phyloP scores from a whole-genome alignment of 2,888 invertebrate genomes.

The Spilosoma lubricipeda region DNA sequence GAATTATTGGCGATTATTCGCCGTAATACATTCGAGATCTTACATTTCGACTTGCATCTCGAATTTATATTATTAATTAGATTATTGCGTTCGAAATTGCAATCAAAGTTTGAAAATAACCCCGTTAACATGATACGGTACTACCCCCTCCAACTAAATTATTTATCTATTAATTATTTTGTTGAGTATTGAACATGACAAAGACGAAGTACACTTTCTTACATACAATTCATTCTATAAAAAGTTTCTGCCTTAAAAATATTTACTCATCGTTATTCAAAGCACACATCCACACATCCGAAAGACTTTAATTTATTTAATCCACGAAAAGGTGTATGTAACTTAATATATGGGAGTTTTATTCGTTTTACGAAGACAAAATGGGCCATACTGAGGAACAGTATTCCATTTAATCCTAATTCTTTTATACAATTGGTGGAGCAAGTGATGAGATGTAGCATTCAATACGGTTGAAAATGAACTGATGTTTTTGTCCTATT shows the following conservation, averaged over 20 bases:
- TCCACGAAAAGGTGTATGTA: not conserved
- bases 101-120: no score
- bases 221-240: not conserved
- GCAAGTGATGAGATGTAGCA: not conserved
- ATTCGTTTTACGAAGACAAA: slow-evolving; percentile 8
- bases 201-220: no score
- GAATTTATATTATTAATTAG: not conserved
- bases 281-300: not conserved
- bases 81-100: not conserved
- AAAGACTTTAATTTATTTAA: not conserved
- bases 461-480: not conserved
- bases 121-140: no score
- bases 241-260: not conserved
- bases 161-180: no score
- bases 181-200: no score
- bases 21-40: not conserved
- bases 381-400: not conserved
- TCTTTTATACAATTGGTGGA: slow-evolving; percentile 8
- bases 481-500: no score
- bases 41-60: not conserved
- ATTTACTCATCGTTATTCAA: not conserved
- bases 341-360: slow-evolving; percentile 11
- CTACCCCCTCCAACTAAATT: no score
- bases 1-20: not conserved
- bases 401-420: slow-evolving; percentile 13